Evolutionary conservation across 2,888 invertebrate genomes (phyloP).

Genomic region (Cybosia mesomella): DNA sequence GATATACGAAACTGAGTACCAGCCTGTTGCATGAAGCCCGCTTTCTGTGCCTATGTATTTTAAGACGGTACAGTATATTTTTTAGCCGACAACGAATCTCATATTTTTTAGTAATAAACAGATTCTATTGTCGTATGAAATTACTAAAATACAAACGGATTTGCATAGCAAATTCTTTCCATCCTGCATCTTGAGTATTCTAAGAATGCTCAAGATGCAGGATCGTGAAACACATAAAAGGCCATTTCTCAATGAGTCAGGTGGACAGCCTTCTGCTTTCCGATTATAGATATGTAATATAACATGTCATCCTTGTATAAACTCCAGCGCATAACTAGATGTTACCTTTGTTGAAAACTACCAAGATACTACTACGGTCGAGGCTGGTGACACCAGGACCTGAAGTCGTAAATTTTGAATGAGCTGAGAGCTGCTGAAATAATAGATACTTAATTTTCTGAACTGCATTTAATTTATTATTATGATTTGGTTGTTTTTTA

Average conservation of each 20-base stretch:
- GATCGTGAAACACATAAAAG: slow-evolving; percentile 26
- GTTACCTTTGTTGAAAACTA: slow-evolving; percentile 40
- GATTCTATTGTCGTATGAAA: slow-evolving; percentile 62
- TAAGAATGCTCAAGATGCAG: slow-evolving; percentile 56
- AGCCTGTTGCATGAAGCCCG: neutral
- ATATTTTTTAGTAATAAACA: slow-evolving; percentile 61
- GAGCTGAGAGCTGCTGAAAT: slow-evolving; percentile 78
- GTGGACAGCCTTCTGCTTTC: slow-evolving; percentile 16
- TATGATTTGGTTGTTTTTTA: slow-evolving; percentile 72
- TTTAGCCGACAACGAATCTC: slow-evolving; percentile 80
- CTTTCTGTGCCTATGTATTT: neutral
- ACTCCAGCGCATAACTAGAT: slow-evolving; percentile 24
- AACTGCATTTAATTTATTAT: slow-evolving; percentile 69
- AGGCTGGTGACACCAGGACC: slow-evolving; percentile 45
- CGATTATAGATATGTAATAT: slow-evolving; percentile 26
- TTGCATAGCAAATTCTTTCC: slow-evolving; percentile 79
- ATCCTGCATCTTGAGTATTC: slow-evolving; percentile 65
- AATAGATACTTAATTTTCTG: slow-evolving; percentile 72
- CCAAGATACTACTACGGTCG: slow-evolving; percentile 27
- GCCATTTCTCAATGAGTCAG: slow-evolving; percentile 14
- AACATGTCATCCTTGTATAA: slow-evolving; percentile 25
- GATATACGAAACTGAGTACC: neutral
- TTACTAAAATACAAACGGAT: slow-evolving; percentile 56
- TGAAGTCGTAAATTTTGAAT: slow-evolving; percentile 58
- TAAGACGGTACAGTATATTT: slow-evolving; percentile 50